A percentile compares a stretch with the other conserved stretches of the same genome.
phyloP scores from a whole-genome alignment of 2,888 invertebrate genomes.

The Drosophila pegasa region DNA sequence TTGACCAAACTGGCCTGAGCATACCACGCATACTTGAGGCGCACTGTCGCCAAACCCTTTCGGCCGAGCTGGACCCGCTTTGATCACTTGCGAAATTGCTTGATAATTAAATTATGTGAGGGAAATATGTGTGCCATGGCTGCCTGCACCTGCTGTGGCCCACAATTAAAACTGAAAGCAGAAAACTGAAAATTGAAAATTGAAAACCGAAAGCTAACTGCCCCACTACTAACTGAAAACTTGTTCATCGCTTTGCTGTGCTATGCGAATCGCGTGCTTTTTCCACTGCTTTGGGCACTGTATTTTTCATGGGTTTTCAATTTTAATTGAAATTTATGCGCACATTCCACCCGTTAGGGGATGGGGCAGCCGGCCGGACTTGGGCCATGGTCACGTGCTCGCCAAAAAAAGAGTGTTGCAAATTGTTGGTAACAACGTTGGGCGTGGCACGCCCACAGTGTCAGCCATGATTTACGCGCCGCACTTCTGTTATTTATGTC shows the following conservation, averaged over 20 bases:
- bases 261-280: slow-evolving; percentile 13
- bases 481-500: slow-evolving; percentile 70
- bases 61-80: slow-evolving; percentile 10
- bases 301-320: slow-evolving; percentile 78
- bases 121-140: slow-evolving; percentile 42
- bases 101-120: slow-evolving; percentile 68
- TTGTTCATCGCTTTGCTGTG: slow-evolving; percentile 46
- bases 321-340: slow-evolving; percentile 81
- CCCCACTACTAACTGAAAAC: slow-evolving; percentile 50
- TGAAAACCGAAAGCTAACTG: slow-evolving; percentile 5
- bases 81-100: slow-evolving; percentile 59
- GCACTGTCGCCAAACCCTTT: slow-evolving; percentile 36
- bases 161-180: slow-evolving; percentile 63
- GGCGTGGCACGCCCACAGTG: slow-evolving; percentile 16
- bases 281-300: slow-evolving; percentile 10
- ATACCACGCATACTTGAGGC: slow-evolving; percentile 28
- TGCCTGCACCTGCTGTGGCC: slow-evolving; percentile 70
- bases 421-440: slow-evolving; percentile 55
- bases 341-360: slow-evolving; percentile 48
- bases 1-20: slow-evolving; percentile 1
- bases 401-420: slow-evolving; percentile 67
- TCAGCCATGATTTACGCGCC: slow-evolving; percentile 68
- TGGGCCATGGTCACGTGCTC: slow-evolving; percentile 61
- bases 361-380: slow-evolving; percentile 24
- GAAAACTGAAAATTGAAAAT: slow-evolving; percentile 4